Percentiles rank a stretch among this genome's conserved stretches.
These are phyloP conservation scores for Stratiomys singularior DNA, from an alignment of 2,888 invertebrate species.

Conservation along the genomic window DNA sequence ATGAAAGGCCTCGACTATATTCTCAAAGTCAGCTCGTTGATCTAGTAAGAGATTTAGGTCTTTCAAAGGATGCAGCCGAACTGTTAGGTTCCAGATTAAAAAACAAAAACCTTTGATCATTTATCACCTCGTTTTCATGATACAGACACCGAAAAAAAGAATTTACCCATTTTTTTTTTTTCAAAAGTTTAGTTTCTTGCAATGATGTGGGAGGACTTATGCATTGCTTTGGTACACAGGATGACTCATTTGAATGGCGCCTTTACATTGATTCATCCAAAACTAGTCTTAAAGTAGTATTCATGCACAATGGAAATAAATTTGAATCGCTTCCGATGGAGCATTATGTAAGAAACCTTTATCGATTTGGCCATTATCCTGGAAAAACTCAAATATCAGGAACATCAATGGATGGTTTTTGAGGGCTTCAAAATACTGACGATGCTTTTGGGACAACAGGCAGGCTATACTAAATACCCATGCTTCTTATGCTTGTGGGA, in stretches of 20 bases:
- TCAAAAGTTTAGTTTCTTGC: neutral
- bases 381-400: neutral
- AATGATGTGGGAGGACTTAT: neutral
- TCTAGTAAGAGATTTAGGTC: too few relatives aligned
- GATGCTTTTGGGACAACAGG: neutral
- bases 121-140: too few relatives aligned
- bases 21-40: too few relatives aligned
- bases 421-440: neutral
- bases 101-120: too few relatives aligned
- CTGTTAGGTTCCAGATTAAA: too few relatives aligned
- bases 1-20: too few relatives aligned
- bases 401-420: neutral
- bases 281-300: neutral
- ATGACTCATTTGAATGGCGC: neutral
- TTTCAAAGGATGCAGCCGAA: too few relatives aligned
- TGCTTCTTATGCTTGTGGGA: constrained; percentile 1
- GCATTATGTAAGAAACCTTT: neutral
- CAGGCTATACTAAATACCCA: neutral
- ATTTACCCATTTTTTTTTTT: neutral
- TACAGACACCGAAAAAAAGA: too few relatives aligned
- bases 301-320: neutral
- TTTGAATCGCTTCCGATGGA: neutral
- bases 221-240: neutral
- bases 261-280: neutral
- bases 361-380: neutral